Evolutionary conservation across 1,140 invertebrate species (phyloP), one percentile per base, ranked within the genome.

Genomic region (Drosophila navojoa): DNA sequence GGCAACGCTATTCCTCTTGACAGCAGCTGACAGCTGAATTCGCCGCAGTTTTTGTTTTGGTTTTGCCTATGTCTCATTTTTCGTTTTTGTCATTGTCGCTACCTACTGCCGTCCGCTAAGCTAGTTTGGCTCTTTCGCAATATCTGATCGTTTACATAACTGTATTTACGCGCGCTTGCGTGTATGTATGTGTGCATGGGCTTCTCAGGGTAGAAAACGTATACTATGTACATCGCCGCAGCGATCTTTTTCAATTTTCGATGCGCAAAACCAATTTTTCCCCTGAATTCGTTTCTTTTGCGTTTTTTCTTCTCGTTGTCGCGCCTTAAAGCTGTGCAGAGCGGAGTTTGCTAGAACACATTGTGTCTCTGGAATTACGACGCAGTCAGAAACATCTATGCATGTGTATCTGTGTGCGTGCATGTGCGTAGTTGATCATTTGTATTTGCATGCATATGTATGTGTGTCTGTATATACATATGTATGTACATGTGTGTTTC

Each of bases 151-250:
- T 38, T 38, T 38, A 10, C 7, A 32, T 32, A 32, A 50, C 3
- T 57, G 16, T 54, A 22, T 67, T 7, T 53, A 11, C 25, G 15
- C 11, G 45, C 68, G 35, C 32, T 57, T 71, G 60, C 60, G 52
- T 55, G 50, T 52, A 45, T 71, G 61, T 71, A 45, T 71, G 61
- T 71, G 61, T 42, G 68, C 10, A 9, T 49, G 10, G 53, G 3
- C 16, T 55, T 71, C 52, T 42, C 19, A 57, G 68, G 68, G 68
- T 64, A 40, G 44, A 15, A 42, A 71, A 57, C 29, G 44, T 22
- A n/a, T 29, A 29, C 4, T 35, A n/a, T n/a, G n/a, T n/a, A n/a
- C n/a, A n/a, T 16, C 7, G 7, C 25, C 7, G 6, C 15, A 25
- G 2, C 42, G 25, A 55, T 71, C 60, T 57, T 54, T 62, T 63